Evolutionary conservation across 2,113 vertebrate species (phyloP).

Genomic region (Urocynchramus pylzowi): DNA sequence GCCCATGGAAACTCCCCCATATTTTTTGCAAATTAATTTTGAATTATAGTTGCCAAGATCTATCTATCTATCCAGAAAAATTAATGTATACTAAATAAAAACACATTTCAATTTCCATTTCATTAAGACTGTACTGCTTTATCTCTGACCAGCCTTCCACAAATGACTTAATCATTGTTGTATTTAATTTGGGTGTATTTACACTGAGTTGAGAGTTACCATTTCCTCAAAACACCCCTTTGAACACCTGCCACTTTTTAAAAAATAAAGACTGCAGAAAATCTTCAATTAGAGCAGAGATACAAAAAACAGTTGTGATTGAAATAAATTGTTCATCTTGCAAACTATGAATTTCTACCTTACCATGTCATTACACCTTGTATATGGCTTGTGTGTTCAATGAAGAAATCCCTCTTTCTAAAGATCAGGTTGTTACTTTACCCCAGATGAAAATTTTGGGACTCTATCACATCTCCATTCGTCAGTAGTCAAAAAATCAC

Average conservation of each 20-base stretch:
- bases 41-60: constrained; percentile 11
- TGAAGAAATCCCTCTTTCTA: background rate
- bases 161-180: background rate
- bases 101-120: constrained; percentile 6
- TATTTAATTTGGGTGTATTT: constrained; percentile 32
- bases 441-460: background rate
- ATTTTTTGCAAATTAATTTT: constrained; percentile 25
- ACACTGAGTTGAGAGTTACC: background rate
- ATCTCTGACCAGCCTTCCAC: background rate
- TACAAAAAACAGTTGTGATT: background rate
- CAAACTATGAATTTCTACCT: background rate
- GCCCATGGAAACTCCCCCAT: background rate
- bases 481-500: background rate
- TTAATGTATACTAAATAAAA: constrained; percentile 22
- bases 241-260: background rate
- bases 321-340: background rate
- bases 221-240: background rate
- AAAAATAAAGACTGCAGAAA: background rate
- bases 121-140: background rate
- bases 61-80: constrained; percentile 23
- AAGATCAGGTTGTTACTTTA: background rate
- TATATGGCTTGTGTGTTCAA: background rate
- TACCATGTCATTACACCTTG: constrained; percentile 27
- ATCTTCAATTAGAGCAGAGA: background rate
- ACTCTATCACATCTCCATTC: background rate